Evolutionary conservation across 2,113 vertebrate genomes (phyloP).

Genomic region (Brevimyrus niger): DNA sequence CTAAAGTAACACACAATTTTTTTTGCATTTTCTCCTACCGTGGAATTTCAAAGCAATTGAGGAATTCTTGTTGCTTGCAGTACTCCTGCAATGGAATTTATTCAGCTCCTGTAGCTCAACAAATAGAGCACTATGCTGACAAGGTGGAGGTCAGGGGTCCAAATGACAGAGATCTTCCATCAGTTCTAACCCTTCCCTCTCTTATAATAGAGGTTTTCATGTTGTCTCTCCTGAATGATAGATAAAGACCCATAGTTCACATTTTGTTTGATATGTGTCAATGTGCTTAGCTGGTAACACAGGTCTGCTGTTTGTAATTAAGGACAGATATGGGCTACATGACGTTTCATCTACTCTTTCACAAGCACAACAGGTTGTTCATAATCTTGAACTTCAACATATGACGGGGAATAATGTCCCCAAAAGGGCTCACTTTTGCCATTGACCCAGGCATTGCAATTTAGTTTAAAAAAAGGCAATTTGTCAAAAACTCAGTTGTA

Average conservation of each 20-base stretch:
- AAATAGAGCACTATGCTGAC: neutral
- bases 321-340: constrained; percentile 27
- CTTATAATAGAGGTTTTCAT: neutral
- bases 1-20: neutral
- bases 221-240: neutral
- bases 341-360: constrained; percentile 23
- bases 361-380: constrained; percentile 27
- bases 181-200: neutral
- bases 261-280: constrained; percentile 40
- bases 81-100: neutral
- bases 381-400: constrained; percentile 20
- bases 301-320: constrained; percentile 35
- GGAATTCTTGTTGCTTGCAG: neutral
- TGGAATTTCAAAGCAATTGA: neutral
- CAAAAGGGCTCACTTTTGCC: neutral
- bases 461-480: constrained; percentile 8
- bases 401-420: constrained; percentile 22
- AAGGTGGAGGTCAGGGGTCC: neutral
- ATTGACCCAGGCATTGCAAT: neutral
- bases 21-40: neutral
- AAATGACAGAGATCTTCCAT: neutral
- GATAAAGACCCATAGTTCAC: neutral
- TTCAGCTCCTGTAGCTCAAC: neutral
- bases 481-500: constrained; percentile 9
- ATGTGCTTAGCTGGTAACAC: constrained; percentile 36